Base-by-base conservation (phyloP, 1,140 invertebrate species). In the Hylyphantes graminicola region DNA sequence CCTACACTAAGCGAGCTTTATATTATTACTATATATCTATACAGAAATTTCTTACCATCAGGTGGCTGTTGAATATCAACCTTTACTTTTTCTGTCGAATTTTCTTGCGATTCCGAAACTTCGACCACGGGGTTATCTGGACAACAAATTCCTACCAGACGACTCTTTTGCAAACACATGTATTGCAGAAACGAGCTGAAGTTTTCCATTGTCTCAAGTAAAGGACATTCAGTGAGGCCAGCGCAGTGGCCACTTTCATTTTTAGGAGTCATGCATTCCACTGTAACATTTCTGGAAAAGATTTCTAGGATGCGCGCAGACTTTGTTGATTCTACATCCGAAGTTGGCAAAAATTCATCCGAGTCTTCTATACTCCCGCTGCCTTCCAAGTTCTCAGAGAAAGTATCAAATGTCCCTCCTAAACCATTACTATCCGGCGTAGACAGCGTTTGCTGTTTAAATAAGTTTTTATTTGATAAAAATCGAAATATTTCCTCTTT, bases 111-210 rank as follows among this genome's bases (percentile, higher is more conserved):
- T 48, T 79, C 65, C 12, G 51, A 19, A 11, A 76, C 68, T 61
- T 85, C 82, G 51, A 85, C 54, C 10, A 85, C 82, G 15, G 82
- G 82, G 61, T 85, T 85, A 75, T 93, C 92, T 13, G 93, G 92
- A 87, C 93, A 94, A 86, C 93, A 94, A n/a, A 92, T 90, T 68
- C 93, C 93, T 51, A 93, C 89, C 73, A 91, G 91, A 57, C 92
- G 92, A 76, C 65, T 88, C 87, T 74, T 84, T 76, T 94, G 93
- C 17, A 93, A 91, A 87, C 94, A 94, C 17, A 93, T 88, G 86
- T 94, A 93, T 67, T 93, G 91, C 86, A 93, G 90, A 64, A 93
- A 90, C 61, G 91, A 90, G 82, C 90, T 89, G 70, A 92, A 92
- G 86, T 93, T 91, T 2, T 89, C 88, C 68, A 90, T 90, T 72